phyloP scores from a whole-genome alignment of 1,140 invertebrate species.

The Riptortus pedestris region DNA sequence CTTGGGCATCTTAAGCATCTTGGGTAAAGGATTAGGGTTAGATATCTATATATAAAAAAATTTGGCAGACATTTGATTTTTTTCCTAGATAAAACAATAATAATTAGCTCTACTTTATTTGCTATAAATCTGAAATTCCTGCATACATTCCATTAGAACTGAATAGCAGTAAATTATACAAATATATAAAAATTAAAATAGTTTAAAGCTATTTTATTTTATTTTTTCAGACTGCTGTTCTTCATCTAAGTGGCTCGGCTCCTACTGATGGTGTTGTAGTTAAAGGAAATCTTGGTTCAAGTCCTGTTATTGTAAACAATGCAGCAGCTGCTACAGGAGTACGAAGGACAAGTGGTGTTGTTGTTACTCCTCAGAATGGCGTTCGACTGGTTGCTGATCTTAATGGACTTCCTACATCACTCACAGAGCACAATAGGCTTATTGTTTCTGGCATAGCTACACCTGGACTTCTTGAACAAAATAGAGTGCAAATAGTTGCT shows the following conservation, averaged over 20 bases:
- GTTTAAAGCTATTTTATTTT: too few relatives aligned
- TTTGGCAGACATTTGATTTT: too few relatives aligned
- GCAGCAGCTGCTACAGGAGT: conserved; percentile 7
- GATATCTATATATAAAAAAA: too few relatives aligned
- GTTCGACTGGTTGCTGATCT: conserved; percentile 32
- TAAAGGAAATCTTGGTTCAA: conserved; percentile 15
- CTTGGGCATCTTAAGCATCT: too few relatives aligned
- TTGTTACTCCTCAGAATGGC: conserved; percentile 31
- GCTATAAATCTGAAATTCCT: too few relatives aligned
- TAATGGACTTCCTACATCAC: conserved; percentile 25
- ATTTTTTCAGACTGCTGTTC: conserved; percentile 33
- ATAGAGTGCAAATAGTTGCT: conserved; percentile 28
- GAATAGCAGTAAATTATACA: too few relatives aligned
- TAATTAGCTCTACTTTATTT: too few relatives aligned
- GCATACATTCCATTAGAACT: too few relatives aligned
- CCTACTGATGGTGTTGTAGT: conserved; percentile 27
- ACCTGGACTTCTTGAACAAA: conserved; percentile 27
- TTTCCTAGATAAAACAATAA: too few relatives aligned
- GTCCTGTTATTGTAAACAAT: conserved; percentile 27
- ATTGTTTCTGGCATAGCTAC: conserved; percentile 28
- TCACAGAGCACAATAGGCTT: conserved; percentile 28
- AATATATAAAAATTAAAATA: too few relatives aligned
- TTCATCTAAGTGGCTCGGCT: conserved; percentile 30
- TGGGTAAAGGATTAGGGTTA: too few relatives aligned
- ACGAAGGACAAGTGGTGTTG: conserved; percentile 25